These are phyloP conservation scores for Corynorhinus townsendii DNA, from an alignment of 2,113 vertebrate species.

Conservation along the genomic window DNA sequence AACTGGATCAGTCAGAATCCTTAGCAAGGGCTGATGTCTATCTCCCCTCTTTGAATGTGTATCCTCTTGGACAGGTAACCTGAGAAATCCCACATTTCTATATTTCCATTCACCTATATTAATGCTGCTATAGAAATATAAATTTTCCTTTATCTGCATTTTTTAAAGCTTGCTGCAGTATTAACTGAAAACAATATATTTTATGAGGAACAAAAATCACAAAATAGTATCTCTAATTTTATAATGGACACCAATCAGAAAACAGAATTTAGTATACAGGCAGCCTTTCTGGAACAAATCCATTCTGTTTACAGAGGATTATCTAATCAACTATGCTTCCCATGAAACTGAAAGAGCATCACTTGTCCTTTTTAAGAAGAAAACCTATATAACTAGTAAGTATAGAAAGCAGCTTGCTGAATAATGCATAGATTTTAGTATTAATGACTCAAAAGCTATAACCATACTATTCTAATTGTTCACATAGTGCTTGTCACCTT, in stretches of 20 bases:
- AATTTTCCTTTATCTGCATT: neutral
- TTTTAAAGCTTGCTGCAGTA: neutral
- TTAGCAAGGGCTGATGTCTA: neutral
- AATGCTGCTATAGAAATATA: neutral
- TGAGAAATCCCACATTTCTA: neutral
- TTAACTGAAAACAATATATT: neutral
- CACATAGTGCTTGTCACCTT: conserved; percentile 35
- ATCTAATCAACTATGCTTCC: neutral
- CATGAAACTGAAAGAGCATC: neutral
- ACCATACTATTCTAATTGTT: neutral
- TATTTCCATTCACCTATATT: neutral
- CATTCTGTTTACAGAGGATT: neutral
- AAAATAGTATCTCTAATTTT: neutral
- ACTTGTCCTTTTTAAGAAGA: conserved; percentile 21
- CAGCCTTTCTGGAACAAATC: neutral
- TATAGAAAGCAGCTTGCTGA: neutral
- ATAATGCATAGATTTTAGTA: conserved; percentile 21
- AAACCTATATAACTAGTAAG: conserved; percentile 8
- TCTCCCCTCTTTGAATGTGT: neutral
- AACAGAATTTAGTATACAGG: neutral
- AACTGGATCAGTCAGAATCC: neutral
- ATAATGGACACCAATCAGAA: neutral
- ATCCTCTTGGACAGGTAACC: neutral
- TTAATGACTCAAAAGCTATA: conserved; percentile 14
- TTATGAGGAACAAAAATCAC: neutral